phyloP scores from a whole-genome alignment of 2,888 invertebrate species.

The Hirtodrosophila cameraria region DNA sequence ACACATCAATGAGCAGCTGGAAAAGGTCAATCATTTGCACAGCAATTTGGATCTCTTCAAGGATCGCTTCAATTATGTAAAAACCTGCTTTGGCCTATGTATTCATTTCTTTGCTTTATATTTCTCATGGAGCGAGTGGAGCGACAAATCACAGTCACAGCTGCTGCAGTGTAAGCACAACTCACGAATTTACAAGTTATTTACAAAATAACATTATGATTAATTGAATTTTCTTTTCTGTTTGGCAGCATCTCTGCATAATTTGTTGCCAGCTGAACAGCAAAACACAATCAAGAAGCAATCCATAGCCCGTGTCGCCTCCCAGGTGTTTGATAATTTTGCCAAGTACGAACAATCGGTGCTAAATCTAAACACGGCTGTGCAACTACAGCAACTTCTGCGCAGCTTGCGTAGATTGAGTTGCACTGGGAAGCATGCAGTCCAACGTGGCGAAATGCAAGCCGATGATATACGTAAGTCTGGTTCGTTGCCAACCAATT shows the following conservation, averaged over 20 bases:
- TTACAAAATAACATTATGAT: no score
- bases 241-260: slow-evolving; percentile 69
- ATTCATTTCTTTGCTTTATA: slow-evolving; percentile 86
- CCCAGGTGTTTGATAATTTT: slow-evolving; percentile 70
- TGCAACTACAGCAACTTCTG: slow-evolving; percentile 79
- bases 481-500: not conserved
- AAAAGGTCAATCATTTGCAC: slow-evolving; percentile 85
- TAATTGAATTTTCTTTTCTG: not conserved
- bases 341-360: slow-evolving; percentile 68
- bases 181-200: no score
- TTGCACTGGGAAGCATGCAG: slow-evolving; percentile 31
- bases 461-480: slow-evolving; percentile 77
- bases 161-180: slow-evolving; percentile 71
- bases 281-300: slow-evolving; percentile 31
- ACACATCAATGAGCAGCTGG: slow-evolving; percentile 80
- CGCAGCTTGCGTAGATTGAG: slow-evolving; percentile 69
- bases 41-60: slow-evolving; percentile 86
- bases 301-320: slow-evolving; percentile 46
- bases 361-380: slow-evolving; percentile 79
- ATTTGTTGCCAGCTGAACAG: slow-evolving; percentile 45
- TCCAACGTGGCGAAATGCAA: slow-evolving; percentile 39
- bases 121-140: slow-evolving; percentile 88
- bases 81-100: slow-evolving; percentile 86
- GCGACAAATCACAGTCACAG: slow-evolving; percentile 77
- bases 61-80: slow-evolving; percentile 85